Evolutionary conservation across 2,888 invertebrate species (phyloP).

Genomic region (Pheosia gnoma): DNA sequence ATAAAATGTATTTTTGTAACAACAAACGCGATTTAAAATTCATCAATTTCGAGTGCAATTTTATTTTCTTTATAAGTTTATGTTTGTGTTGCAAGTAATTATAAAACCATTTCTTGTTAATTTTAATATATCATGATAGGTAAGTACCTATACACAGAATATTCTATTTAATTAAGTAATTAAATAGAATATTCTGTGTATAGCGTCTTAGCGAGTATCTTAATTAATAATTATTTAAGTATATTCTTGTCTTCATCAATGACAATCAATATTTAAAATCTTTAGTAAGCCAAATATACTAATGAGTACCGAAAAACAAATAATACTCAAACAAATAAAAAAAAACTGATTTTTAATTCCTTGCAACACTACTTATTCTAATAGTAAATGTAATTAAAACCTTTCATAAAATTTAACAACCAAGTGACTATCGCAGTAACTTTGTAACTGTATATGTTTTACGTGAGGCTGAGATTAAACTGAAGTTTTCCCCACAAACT

Average conservation of each 20-base stretch:
- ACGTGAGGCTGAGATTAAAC: constrained; percentile 13
- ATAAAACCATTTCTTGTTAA: constrained; percentile 23
- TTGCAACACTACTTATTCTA: constrained; percentile 36
- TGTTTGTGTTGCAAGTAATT: constrained; percentile 36
- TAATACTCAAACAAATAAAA: no score
- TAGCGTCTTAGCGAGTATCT: no score
- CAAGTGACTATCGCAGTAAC: constrained; percentile 28
- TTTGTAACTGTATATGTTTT: constrained; percentile 31
- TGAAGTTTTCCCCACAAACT: background rate
- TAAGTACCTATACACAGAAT: no score
- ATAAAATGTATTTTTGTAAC: constrained; percentile 50
- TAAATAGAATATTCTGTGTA: no score
- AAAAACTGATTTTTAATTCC: constrained; percentile 29
- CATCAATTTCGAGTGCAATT: constrained; percentile 36
- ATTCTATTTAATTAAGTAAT: no score
- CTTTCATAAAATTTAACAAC: constrained; percentile 35
- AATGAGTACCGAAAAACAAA: no score
- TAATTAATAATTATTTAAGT: no score
- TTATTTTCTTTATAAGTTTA: constrained; percentile 15
- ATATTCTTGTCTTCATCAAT: no score
- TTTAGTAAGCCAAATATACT: no score
- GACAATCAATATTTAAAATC: no score
- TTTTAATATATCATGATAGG: no score
- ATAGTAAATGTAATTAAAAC: constrained; percentile 19
- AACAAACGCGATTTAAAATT: constrained; percentile 54